Base-by-base conservation (phyloP, 1,140 invertebrate species). In the Procambarus clarkii region DNA sequence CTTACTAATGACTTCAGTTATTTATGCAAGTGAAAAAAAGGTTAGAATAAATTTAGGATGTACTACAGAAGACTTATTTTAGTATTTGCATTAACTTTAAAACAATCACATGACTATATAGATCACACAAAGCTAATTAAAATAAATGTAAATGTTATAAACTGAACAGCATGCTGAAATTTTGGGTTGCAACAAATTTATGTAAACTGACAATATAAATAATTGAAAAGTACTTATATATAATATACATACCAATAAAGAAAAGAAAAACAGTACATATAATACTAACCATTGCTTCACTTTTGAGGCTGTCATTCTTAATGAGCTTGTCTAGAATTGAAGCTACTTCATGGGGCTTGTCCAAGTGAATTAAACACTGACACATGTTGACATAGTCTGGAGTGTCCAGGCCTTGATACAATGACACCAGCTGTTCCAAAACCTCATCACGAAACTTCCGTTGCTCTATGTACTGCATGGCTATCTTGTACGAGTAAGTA, bases 341-440 rank as follows among this genome's bases (percentile, higher is more conserved):
- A 15, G 98, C 98, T 1, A 99, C 98, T 45, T 97, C 97, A 46
- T 97, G 94, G 2, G 98, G 97, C 95, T 99, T 98, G 94, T 99
- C 98, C 76, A 99, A 94, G 94, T 99, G 99, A 93, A 99, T 99
- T 77, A 99, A 95, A 94, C 98, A 99, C 94, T 99, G 98, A 93
- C 97, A 97, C 91, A 96, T 95, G 93, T 94, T 95, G 86, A 95
- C 95, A 92, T 94, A 95, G 92, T 95, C 95, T 58, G 95, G 94
- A 24, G 94, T 94, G 21, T 93, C 92, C 11, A 95, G 92, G n/a
- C 92, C 93, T 60, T 98, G 96, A 94, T 99, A 99, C 0, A 99
- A 95, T 83, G 96, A 97, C 3, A 99, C 98, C n/a, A 99, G 95
- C 46, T 97, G 97, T 54, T 97, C 96, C 7, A 99, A 95, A 18